These are phyloP conservation scores for Malaclemys terrapin DNA, from an alignment of 2,113 vertebrate species.

Conservation along the genomic window DNA sequence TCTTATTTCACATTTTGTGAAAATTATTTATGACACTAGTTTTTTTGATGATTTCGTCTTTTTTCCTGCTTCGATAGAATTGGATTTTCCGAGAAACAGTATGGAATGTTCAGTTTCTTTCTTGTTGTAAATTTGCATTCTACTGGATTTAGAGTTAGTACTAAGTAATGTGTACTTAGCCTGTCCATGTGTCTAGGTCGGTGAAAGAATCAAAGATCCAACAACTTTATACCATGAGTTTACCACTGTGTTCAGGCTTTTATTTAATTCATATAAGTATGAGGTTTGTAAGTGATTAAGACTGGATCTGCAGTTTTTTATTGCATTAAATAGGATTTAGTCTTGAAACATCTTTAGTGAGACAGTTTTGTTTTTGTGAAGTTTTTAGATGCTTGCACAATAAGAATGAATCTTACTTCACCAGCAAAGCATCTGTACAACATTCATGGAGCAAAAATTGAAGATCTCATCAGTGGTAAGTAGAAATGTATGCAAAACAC, in stretches of 20 bases:
- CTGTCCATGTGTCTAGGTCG: background rate
- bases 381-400: conserved; percentile 69
- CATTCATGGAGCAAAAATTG: conserved; percentile 49
- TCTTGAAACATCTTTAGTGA: background rate
- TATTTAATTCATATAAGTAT: background rate
- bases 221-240: background rate
- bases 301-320: background rate
- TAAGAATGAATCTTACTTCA: conserved; percentile 53
- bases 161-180: background rate
- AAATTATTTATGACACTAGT: background rate
- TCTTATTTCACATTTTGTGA: background rate
- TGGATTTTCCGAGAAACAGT: background rate
- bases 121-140: background rate
- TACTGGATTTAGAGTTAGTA: background rate
- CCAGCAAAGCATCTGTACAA: conserved; percentile 38
- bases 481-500: background rate
- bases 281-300: background rate
- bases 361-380: background rate
- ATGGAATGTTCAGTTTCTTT: background rate
- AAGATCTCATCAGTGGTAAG: conserved; percentile 57
- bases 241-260: background rate
- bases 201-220: rapidly evolving
- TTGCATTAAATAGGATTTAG: background rate
- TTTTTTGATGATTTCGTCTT: rapidly evolving
- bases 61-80: background rate